Percentiles rank a stretch among this genome's conserved stretches.
Conservation (phyloP, 2,888 invertebrate genomes). For the Oligia latruncula region DNA sequence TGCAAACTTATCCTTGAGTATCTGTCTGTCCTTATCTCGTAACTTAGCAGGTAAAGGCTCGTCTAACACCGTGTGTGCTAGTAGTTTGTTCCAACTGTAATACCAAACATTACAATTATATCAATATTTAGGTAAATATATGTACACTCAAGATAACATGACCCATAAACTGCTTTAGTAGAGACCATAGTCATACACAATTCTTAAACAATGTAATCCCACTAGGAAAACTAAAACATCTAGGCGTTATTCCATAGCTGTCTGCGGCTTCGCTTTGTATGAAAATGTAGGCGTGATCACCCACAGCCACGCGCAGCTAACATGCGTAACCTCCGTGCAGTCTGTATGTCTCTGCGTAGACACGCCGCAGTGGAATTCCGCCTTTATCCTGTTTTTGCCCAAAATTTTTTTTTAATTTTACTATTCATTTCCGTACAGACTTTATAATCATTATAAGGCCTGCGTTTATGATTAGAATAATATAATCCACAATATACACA, state of each 20-base stretch:
- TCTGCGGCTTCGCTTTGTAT: background rate
- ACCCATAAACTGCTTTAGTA: background rate
- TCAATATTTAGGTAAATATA: background rate
- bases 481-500: background rate
- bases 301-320: no score
- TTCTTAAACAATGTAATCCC: background rate
- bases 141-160: background rate
- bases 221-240: no score
- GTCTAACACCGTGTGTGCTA: slow-evolving; percentile 93
- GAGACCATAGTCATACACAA: no score
- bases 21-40: slow-evolving; percentile 95
- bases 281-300: background rate
- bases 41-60: slow-evolving; percentile 93
- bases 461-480: background rate
- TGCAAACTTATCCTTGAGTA: slow-evolving; percentile 96
- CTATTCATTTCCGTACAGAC: background rate
- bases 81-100: slow-evolving; percentile 95
- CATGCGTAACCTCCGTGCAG: no score
- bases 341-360: background rate
- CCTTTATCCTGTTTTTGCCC: background rate
- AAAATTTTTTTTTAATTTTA: background rate
- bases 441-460: background rate
- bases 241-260: background rate
- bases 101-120: background rate
- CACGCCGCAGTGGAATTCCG: background rate